Conservation (phyloP, 2,888 invertebrate genomes). For the Polyommatus iphigenia region DNA sequence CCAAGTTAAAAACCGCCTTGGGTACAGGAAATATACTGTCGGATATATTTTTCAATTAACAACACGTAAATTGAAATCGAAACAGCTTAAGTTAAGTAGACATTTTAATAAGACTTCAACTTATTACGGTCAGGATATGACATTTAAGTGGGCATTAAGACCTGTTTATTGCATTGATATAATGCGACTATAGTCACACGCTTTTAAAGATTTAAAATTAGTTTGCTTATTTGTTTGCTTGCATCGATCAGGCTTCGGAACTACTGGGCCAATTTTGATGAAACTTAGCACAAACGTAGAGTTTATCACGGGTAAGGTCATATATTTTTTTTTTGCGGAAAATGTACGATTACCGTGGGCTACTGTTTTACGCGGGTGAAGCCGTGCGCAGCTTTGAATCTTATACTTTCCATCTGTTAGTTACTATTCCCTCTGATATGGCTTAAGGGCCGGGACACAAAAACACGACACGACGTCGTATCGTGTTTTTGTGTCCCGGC, state of each 20-base stretch:
- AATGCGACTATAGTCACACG: background rate
- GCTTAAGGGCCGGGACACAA: too few species aligned
- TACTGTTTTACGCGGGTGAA: too few species aligned
- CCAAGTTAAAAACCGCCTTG: background rate
- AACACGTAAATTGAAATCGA: background rate
- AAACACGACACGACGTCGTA: too few species aligned
- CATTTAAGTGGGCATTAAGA: background rate
- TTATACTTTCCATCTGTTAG: too few species aligned
- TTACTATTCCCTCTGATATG: too few species aligned
- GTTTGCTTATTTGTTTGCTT: background rate
- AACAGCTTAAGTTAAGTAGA: background rate
- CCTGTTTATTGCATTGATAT: background rate
- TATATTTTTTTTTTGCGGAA: too few species aligned
- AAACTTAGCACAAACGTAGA: too few species aligned
- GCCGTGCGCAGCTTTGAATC: too few species aligned
- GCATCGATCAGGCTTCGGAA: background rate
- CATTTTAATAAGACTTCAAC: background rate
- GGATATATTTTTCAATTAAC: background rate
- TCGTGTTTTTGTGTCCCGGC: too few species aligned
- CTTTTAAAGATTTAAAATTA: background rate
- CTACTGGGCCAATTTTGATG: background rate
- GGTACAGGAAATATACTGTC: background rate
- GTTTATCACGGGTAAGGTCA: too few species aligned
- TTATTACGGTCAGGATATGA: slow-evolving; percentile 4
- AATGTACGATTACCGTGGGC: too few species aligned